These are phyloP conservation scores for Sciurus carolinensis DNA, from an alignment of 2,797 vertebrate genomes.

Conservation along the genomic window DNA sequence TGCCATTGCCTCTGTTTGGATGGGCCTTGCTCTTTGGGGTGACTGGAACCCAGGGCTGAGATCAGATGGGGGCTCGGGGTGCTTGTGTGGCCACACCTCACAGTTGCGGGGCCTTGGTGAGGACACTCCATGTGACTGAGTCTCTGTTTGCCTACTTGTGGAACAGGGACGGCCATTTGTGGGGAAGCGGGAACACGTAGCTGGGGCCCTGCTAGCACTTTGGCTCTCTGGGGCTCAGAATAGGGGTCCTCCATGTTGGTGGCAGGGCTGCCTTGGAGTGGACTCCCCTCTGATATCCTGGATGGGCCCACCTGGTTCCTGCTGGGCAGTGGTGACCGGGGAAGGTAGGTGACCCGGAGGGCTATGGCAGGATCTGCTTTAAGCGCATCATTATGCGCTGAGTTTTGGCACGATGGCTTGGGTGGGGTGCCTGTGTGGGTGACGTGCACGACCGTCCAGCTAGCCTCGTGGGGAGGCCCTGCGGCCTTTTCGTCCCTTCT, in stretches of 20 bases:
- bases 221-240: not conserved
- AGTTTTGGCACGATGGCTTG: not conserved
- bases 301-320: fast-evolving
- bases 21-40: conserved; percentile 55
- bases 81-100: fast-evolving
- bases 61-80: not conserved
- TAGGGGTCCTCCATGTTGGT: fast-evolving
- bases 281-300: not conserved
- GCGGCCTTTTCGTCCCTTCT: not conserved
- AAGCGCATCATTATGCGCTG: fast-evolving
- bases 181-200: not conserved
- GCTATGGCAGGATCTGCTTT: not conserved
- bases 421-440: fast-evolving
- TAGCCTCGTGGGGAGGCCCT: not conserved
- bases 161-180: not conserved
- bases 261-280: not conserved
- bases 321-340: not conserved
- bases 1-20: not conserved
- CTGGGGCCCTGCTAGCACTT: not conserved
- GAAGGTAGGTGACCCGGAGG: not conserved
- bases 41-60: not conserved
- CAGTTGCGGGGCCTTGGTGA: not conserved
- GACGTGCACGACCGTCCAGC: no score
- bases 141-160: conserved; percentile 22
- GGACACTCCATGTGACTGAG: not conserved